Percentiles rank a stretch among this genome's conserved stretches.
phyloP scores from a whole-genome alignment of 1,140 invertebrate species.

The Drosophila micromelanica region DNA sequence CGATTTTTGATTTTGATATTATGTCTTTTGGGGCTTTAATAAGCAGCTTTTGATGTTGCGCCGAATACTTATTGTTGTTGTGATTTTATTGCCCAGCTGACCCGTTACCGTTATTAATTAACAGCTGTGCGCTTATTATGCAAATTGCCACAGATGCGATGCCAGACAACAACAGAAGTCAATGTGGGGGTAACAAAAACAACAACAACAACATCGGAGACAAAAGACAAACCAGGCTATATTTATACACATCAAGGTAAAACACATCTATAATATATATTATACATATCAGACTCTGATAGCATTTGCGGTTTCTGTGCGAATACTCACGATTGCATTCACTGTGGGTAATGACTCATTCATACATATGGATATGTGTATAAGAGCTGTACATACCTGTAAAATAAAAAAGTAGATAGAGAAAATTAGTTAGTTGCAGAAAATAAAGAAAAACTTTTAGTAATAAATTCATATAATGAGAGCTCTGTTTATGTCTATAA shows the following conservation, averaged over 20 bases:
- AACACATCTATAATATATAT: slow-evolving; percentile 7
- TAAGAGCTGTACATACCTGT: slow-evolving; percentile 54
- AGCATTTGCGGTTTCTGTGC: slow-evolving; percentile 36
- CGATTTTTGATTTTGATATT: slow-evolving; percentile 23
- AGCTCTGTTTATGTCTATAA: not conserved
- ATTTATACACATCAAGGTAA: slow-evolving; percentile 39
- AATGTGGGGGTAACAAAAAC: slow-evolving; percentile 21
- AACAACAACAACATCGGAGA: slow-evolving; percentile 8
- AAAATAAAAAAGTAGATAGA: slow-evolving; percentile 29
- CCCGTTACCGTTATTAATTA: slow-evolving; percentile 79
- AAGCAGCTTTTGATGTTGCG: slow-evolving; percentile 44
- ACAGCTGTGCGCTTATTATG: slow-evolving; percentile 80
- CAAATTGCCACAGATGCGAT: slow-evolving; percentile 70
- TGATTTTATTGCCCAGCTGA: slow-evolving; percentile 45
- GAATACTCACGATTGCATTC: slow-evolving; percentile 59
- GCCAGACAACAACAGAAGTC: slow-evolving; percentile 40
- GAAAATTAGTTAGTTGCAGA: slow-evolving; percentile 11
- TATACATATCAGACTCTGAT: slow-evolving; percentile 15
- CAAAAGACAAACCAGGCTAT: slow-evolving; percentile 8
- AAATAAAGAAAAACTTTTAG: not conserved
- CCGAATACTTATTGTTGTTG: slow-evolving; percentile 28
- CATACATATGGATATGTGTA: slow-evolving; percentile 33
- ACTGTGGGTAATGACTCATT: slow-evolving; percentile 33
- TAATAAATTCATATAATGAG: not conserved
- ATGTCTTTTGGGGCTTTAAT: slow-evolving; percentile 27